A percentile compares a stretch with the other conserved stretches of the same genome.
Evolutionary conservation across 2,113 vertebrate species (phyloP).

Genomic region (Eonycteris spelaea): DNA sequence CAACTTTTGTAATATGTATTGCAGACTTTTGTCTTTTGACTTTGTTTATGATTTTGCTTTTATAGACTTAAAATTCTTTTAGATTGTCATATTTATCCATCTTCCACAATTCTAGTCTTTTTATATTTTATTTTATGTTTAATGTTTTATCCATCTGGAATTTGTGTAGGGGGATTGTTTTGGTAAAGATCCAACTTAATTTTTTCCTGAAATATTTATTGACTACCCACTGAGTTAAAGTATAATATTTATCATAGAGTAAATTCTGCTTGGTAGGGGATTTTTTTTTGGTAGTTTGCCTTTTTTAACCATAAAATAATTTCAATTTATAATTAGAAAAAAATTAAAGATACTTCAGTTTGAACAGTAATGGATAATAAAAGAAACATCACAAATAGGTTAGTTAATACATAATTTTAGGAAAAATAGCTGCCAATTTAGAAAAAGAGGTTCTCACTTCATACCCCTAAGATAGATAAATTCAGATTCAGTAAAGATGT

Average conservation of each 20-base stretch:
- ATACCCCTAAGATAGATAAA: neutral
- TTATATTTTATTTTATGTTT: conserved; percentile 19
- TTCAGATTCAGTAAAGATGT: neutral
- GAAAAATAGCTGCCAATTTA: neutral
- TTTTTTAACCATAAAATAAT: neutral
- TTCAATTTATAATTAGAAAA: conserved; percentile 36
- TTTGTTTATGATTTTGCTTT: conserved; percentile 37
- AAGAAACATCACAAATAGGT: neutral
- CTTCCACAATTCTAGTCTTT: neutral
- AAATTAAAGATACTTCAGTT: neutral
- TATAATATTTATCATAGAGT: neutral
- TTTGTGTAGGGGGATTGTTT: conserved; percentile 6
- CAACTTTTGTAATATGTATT: neutral
- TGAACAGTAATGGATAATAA: neutral
- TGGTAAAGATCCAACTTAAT: neutral
- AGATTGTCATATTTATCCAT: neutral
- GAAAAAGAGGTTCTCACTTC: conserved; percentile 31
- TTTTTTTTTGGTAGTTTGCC: neutral
- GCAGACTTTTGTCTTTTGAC: neutral
- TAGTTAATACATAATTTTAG: neutral
- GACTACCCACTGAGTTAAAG: conserved; percentile 14
- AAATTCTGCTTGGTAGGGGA: neutral
- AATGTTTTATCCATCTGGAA: neutral
- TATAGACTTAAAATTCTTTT: neutral
- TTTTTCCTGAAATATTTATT: conserved; percentile 6